Base-by-base conservation (phyloP, 2,797 vertebrate genomes). In the Hipposideros larvatus region DNA sequence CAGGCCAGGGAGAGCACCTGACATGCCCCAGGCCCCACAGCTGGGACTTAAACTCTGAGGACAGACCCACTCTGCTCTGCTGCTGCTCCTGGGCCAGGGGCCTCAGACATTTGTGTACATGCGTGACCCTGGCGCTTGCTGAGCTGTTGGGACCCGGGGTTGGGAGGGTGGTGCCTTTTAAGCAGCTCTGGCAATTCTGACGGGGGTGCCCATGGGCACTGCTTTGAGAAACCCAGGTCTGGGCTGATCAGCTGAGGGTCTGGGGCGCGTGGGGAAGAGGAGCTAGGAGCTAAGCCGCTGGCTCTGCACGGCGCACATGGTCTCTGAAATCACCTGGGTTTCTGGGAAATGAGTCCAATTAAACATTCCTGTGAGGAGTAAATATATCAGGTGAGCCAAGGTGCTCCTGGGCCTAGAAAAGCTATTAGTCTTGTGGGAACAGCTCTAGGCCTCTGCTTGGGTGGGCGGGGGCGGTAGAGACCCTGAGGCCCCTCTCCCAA, bases 391-490 rank as follows among this genome's bases (percentile, higher is more conserved):
- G 53, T 19, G 41, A 78, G 57, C 57, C 0, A 0, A 4, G 8
- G 43, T 48, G 5, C 7, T 65, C 31, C 63, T 1, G 18, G 63
- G 19, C 11, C 51, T 26, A n/a, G 34, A 16, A 48, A 34, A 83
- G 48, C 68, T 11, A 1, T 41, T 6, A 4, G 28, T 83, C 66
- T 84, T 22, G 9, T 5, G 19, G 37, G 34, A 77, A 51, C 0
- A 2, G 37, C n/a, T 82, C 11, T 18, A 13, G 2, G 65, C 55
- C 16, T 87, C 55, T n/a, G 2, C 2, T 2, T 8, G 18, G 53
- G 19, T 68, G 11, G 1, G 37, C 0, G 4, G 41, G 11, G 1
- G 37, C 0, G 4, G 41, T 34, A 31, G 41, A 48, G 22, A 7
- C 19, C 14, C 74, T 0, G 28, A 37, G n/a, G 16, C 5, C 65